These are phyloP conservation scores for Scortum barcoo DNA, from an alignment of 2,113 vertebrate species.

Conservation along the genomic window DNA sequence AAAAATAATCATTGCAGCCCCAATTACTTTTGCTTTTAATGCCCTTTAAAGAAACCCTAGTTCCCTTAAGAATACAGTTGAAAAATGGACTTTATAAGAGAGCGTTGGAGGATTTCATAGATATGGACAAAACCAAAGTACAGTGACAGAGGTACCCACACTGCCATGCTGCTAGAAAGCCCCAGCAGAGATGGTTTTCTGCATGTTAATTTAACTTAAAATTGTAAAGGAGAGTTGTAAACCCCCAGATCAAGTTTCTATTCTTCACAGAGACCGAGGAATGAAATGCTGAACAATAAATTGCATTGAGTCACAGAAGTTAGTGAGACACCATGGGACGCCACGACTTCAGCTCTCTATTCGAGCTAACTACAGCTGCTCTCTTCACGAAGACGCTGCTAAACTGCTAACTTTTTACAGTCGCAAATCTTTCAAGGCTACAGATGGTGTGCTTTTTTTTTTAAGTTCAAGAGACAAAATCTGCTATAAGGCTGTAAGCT, in stretches of 20 bases:
- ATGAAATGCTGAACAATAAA: neutral
- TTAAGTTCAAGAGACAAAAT: slow-evolving; percentile 22
- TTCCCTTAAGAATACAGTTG: neutral
- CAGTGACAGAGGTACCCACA: neutral
- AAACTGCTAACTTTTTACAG: slow-evolving; percentile 20
- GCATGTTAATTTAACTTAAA: neutral
- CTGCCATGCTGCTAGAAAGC: neutral
- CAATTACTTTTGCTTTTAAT: neutral
- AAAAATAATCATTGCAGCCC: too few species aligned
- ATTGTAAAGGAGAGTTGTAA: neutral
- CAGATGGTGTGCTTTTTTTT: slow-evolving; percentile 39
- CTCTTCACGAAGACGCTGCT: neutral
- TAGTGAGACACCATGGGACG: neutral
- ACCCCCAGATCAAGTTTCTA: neutral
- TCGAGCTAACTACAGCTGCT: slow-evolving; percentile 2
- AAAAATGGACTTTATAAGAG: neutral
- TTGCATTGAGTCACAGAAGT: neutral
- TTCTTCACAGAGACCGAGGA: neutral
- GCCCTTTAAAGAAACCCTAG: neutral
- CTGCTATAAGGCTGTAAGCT: slow-evolving; percentile 21
- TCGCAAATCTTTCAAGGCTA: slow-evolving; percentile 34
- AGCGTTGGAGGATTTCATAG: neutral
- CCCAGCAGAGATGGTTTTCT: neutral
- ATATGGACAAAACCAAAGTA: neutral
- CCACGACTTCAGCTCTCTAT: neutral